phyloP scores from a whole-genome alignment of 2,113 vertebrate species.

The Cyprinodon variegatus region DNA sequence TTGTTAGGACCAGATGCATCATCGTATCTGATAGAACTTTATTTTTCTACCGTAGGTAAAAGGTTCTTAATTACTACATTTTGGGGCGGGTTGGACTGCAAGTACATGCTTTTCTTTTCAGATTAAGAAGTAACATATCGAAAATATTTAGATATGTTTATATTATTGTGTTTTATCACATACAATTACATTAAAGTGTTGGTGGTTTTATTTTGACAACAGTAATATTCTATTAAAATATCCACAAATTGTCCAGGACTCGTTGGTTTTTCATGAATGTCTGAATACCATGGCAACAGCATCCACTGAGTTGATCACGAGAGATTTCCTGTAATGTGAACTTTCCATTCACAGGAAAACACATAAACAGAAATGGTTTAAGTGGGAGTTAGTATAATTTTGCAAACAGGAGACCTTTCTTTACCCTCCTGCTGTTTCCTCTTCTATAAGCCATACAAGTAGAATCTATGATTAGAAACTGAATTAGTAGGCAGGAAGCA shows the following conservation, averaged over 20 bases:
- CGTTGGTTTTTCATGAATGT: conserved; percentile 15
- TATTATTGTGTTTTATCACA: neutral
- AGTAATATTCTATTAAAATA: neutral
- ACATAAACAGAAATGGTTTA: conserved; percentile 12
- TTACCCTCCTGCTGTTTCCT: conserved; percentile 21
- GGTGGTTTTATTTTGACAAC: neutral
- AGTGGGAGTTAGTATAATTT: conserved; percentile 34
- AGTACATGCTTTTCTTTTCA: no score
- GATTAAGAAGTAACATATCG: no score
- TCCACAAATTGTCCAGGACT: neutral
- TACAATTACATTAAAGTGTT: neutral
- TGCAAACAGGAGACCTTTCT: conserved; percentile 33
- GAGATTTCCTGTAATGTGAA: neutral
- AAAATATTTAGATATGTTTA: no score
- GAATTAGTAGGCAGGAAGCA: conserved; percentile 61
- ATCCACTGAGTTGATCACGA: conserved; percentile 16
- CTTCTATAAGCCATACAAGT: conserved; percentile 15
- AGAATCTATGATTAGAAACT: conserved; percentile 48
- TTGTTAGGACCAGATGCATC: no score
- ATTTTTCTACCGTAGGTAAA: no score
- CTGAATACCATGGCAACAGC: conserved; percentile 38
- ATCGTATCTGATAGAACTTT: no score
- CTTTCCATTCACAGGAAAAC: conserved; percentile 10
- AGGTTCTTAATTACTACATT: no score
- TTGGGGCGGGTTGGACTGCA: no score